A percentile compares a stretch with the other conserved stretches of the same genome.
Conservation (phyloP, 2,797 vertebrate species). For the Cryptoblepharus egeriae region DNA sequence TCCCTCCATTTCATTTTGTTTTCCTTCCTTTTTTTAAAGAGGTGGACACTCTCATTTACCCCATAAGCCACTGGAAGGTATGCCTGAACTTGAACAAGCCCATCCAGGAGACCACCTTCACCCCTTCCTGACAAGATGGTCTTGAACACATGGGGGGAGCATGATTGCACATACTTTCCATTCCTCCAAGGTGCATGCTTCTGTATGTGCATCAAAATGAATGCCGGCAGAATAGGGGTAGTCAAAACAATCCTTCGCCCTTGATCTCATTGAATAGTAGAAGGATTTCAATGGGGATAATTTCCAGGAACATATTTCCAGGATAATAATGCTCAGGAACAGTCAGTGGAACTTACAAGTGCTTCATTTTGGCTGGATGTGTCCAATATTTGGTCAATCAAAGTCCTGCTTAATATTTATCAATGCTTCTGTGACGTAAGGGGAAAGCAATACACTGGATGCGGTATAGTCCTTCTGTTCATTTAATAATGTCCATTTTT, state of each 20-base stretch:
- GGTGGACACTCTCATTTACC: too few species aligned
- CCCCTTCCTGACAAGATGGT: too few species aligned
- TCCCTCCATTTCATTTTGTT: too few species aligned
- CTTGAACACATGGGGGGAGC: neutral
- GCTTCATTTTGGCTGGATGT: neutral
- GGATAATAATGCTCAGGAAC: neutral
- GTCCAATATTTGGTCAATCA: neutral
- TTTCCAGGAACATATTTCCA: too few species aligned
- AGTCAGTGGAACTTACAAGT: neutral
- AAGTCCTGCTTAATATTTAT: neutral
- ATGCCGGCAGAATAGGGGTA: neutral
- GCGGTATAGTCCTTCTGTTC: neutral
- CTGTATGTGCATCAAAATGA: neutral
- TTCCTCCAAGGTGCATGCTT: neutral
- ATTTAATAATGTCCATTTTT: conserved; percentile 1
- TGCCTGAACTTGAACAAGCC: too few species aligned
- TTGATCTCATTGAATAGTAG: too few species aligned
- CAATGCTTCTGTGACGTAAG: neutral
- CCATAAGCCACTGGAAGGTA: too few species aligned
- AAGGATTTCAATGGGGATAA: neutral
- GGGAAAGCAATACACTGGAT: neutral
- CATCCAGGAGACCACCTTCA: too few species aligned
- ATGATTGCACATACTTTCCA: neutral
- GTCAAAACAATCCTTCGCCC: neutral
- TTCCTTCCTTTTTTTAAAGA: too few species aligned